Evolutionary conservation across 2,113 vertebrate genomes (phyloP).

Genomic region (human): GRCh38 chr1:224670001-224670500

Average conservation of each 20-base stretch:
- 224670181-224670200: background rate
- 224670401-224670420: background rate
- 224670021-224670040: fast-evolving
- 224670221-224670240: background rate
- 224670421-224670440: background rate
- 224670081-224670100: background rate
- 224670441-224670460: no score
- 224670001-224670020: background rate
- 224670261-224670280: background rate
- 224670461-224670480: background rate
- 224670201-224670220: fast-evolving
- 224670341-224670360: background rate
- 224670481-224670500: background rate
- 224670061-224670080: background rate
- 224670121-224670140: background rate
- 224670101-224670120: background rate
- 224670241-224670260: background rate
- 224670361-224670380: background rate
- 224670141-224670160: background rate
- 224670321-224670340: background rate
- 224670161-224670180: background rate
- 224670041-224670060: background rate
- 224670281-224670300: no score
- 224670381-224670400: background rate
- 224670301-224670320: background rate